phyloP scores from a whole-genome alignment of 2,888 invertebrate species.

The Psylliodes chrysocephalus region DNA sequence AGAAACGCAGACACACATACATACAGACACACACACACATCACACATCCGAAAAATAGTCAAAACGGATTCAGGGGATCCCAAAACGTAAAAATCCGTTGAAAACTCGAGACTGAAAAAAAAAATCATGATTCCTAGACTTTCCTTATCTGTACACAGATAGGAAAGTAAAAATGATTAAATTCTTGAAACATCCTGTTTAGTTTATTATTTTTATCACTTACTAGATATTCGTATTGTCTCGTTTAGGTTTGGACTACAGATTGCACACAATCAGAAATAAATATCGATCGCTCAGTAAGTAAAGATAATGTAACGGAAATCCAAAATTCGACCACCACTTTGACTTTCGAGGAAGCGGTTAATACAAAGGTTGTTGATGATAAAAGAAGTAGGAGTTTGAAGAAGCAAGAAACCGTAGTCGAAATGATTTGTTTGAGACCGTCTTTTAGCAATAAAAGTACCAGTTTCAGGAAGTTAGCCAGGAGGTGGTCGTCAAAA shows the following conservation, averaged over 20 bases:
- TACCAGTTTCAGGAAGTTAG: constrained; percentile 64
- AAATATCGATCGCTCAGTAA: constrained; percentile 32
- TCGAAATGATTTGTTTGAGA: constrained; percentile 56
- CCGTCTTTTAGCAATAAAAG: constrained; percentile 67
- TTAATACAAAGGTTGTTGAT: background rate
- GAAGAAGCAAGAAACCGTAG: constrained; percentile 25
- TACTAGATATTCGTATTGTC: background rate
- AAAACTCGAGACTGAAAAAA: too few species aligned
- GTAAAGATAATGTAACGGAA: constrained; percentile 20
- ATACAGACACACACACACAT: too few species aligned
- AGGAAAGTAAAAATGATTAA: too few species aligned
- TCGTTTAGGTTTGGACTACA: constrained; percentile 56
- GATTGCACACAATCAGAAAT: constrained; percentile 49
- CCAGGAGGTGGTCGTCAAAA: constrained; percentile 53
- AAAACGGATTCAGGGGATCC: too few species aligned
- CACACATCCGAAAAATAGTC: too few species aligned
- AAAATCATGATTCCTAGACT: too few species aligned
- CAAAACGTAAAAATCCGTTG: too few species aligned
- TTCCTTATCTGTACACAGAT: too few species aligned
- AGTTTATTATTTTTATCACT: too few species aligned
- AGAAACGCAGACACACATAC: too few species aligned
- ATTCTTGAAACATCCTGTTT: too few species aligned
- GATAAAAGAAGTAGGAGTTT: background rate
- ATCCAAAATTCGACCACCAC: background rate
- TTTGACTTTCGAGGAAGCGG: background rate